Conservation (phyloP, 2,888 invertebrate species). For the Sarcophaga subvicina region DNA sequence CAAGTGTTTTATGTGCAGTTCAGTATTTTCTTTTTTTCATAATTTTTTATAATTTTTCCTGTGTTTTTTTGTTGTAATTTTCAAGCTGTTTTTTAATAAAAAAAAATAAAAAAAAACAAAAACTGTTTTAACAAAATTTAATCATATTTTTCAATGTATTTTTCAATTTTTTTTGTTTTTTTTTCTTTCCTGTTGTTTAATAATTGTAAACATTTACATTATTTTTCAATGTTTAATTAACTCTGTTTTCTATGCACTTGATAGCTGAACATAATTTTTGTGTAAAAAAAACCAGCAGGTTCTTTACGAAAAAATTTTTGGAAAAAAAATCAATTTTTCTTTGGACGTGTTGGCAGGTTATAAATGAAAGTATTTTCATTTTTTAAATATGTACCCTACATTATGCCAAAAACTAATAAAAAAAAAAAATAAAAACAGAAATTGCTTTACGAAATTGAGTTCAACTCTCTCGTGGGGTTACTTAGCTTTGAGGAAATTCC, state of each 20-base stretch:
- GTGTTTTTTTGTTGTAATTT: not conserved
- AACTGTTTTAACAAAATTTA: constrained; percentile 33
- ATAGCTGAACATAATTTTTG: constrained; percentile 13
- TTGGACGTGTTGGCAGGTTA: constrained; percentile 18
- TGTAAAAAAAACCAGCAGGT: not conserved
- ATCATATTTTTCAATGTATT: constrained; percentile 12
- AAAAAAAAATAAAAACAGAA: not conserved
- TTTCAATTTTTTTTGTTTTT: not conserved
- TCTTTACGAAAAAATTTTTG: not conserved
- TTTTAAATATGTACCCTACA: not conserved
- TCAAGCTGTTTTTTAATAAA: not conserved
- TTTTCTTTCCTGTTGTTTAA: constrained; percentile 12
- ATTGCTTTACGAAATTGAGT: not conserved
- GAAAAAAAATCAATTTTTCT: constrained; percentile 40
- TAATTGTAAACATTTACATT: constrained; percentile 37
- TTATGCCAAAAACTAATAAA: not conserved
- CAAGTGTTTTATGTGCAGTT: constrained; percentile 49
- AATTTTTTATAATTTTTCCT: constrained; percentile 20
- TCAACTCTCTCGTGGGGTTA: not conserved
- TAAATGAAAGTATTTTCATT: constrained; percentile 49
- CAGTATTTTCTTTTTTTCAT: too few relatives aligned
- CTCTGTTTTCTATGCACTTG: constrained; percentile 44
- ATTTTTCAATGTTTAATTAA: constrained; percentile 50
- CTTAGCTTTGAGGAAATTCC: not conserved
- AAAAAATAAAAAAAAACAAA: not conserved